These are phyloP conservation scores for Nasonia giraulti DNA, from an alignment of 1,140 invertebrate genomes.

Conservation along the genomic window DNA sequence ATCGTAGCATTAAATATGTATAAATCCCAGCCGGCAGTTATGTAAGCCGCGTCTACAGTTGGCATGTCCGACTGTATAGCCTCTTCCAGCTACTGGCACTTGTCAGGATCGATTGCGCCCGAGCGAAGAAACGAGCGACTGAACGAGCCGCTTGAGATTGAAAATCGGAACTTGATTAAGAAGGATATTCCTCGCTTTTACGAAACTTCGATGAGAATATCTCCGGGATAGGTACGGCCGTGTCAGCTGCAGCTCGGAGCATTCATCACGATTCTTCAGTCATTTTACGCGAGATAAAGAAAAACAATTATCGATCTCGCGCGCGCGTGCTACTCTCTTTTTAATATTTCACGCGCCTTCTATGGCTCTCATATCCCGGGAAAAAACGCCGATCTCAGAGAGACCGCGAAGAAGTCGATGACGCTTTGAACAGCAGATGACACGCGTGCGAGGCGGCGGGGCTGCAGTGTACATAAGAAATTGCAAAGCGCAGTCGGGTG, in stretches of 20 bases:
- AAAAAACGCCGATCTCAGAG: not conserved
- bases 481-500: not conserved
- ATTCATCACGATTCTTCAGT: not conserved
- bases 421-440: not conserved
- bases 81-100: not conserved
- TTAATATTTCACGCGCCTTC: not conserved
- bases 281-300: not conserved
- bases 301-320: not conserved
- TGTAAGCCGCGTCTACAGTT: not conserved
- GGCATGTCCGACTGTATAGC: no score
- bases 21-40: not conserved
- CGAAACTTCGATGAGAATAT: constrained; percentile 21
- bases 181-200: not conserved
- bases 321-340: not conserved
- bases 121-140: not conserved
- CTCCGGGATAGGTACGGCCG: not conserved
- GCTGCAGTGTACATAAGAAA: constrained; percentile 12
- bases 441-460: not conserved
- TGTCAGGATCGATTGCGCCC: constrained; percentile 11
- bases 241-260: not conserved
- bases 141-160: not conserved
- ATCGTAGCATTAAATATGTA: constrained; percentile 21
- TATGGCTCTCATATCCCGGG: not conserved
- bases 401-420: not conserved
- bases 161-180: constrained; percentile 19